phyloP scores from a whole-genome alignment of 2,113 vertebrate genomes.

The Empidonax traillii region DNA sequence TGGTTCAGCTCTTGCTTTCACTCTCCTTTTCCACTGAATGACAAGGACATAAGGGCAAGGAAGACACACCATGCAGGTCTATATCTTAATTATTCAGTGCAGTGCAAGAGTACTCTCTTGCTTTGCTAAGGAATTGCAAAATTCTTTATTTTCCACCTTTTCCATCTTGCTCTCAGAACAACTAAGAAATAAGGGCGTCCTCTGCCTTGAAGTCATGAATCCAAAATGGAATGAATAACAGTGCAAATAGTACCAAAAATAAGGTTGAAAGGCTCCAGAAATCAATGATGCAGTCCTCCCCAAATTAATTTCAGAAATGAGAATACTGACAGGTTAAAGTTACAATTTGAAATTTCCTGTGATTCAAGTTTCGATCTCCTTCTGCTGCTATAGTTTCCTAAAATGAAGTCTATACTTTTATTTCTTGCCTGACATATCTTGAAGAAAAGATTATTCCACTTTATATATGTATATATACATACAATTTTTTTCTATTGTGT shows the following conservation, averaged over 20 bases:
- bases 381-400: neutral
- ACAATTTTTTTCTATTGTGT: neutral
- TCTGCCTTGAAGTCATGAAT: neutral
- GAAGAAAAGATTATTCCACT: neutral
- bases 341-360: neutral
- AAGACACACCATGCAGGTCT: neutral
- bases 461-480: neutral
- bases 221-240: neutral
- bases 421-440: neutral
- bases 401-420: neutral
- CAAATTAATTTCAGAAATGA: neutral
- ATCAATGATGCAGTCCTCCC: neutral
- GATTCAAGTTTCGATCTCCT: neutral
- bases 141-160: neutral
- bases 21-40: neutral
- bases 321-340: neutral
- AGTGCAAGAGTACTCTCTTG: neutral
- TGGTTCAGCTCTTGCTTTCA: neutral
- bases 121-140: neutral
- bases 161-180: neutral
- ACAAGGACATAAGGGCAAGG: neutral
- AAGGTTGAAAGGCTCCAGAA: neutral
- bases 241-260: neutral
- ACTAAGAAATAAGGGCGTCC: neutral
- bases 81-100: neutral